Percentiles rank a stretch among this genome's conserved stretches.
These are phyloP conservation scores for Semnornis frantzii DNA, from an alignment of 2,113 vertebrate species.

Conservation along the genomic window DNA sequence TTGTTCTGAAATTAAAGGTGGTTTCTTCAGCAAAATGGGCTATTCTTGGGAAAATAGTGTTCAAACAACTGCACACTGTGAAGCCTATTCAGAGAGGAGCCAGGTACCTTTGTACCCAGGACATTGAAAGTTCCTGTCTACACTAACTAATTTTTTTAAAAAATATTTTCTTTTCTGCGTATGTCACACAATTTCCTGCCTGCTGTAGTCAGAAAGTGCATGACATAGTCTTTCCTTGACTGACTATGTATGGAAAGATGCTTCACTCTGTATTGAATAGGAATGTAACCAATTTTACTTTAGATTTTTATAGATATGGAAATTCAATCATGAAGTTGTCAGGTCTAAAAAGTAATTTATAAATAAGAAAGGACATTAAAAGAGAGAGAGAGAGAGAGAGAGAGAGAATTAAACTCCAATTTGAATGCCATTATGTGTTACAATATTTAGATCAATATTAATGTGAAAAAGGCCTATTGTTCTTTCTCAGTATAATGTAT, in stretches of 20 bases:
- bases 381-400: too few species aligned
- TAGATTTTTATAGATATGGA: neutral
- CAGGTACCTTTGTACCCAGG: accelerated
- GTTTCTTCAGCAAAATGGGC: neutral
- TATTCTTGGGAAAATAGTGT: neutral
- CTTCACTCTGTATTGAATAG: neutral
- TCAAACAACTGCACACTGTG: neutral
- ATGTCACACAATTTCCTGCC: neutral
- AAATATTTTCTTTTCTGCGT: neutral
- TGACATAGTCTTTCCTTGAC: neutral
- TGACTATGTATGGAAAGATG: neutral
- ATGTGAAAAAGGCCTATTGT: neutral
- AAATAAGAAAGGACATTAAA: neutral
- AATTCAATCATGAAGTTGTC: neutral
- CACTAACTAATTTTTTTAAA: neutral
- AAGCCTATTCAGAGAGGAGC: neutral
- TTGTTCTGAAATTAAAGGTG: neutral
- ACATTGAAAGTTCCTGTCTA: neutral
- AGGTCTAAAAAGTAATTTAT: neutral
- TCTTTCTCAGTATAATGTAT: neutral
- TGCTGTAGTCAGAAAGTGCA: neutral
- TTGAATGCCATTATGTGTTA: neutral
- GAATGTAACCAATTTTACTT: neutral
- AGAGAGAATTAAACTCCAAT: neutral
- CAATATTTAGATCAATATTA: neutral